Conservation (phyloP, 2,797 vertebrate genomes). For the Rhinoraja longicauda region DNA sequence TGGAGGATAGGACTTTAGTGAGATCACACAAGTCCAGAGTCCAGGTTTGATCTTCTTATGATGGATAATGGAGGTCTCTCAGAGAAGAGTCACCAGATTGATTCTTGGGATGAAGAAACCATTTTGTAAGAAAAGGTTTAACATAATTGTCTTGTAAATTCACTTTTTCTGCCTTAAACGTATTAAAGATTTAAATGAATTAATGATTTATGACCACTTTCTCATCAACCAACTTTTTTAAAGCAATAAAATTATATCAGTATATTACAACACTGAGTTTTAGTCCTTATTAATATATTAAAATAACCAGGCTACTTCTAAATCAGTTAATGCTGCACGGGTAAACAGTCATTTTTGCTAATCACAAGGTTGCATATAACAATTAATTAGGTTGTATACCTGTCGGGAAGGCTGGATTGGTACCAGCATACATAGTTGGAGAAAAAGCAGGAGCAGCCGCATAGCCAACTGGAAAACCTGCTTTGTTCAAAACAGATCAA, state of each 20-base stretch:
- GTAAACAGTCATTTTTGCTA: neutral
- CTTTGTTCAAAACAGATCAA: conserved; percentile 49
- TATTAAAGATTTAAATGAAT: neutral
- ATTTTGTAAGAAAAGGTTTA: too few relatives aligned
- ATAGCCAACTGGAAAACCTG: conserved; percentile 91
- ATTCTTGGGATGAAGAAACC: too few relatives aligned
- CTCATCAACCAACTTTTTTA: neutral
- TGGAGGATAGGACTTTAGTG: too few relatives aligned
- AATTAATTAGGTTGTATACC: conserved; percentile 56
- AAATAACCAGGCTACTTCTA: neutral
- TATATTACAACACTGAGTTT: neutral
- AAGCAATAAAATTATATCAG: neutral
- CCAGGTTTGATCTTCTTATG: too few relatives aligned
- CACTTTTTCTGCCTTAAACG: neutral
- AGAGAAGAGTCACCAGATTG: too few relatives aligned
- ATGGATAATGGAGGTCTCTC: too few relatives aligned
- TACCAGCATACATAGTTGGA: conserved; percentile 82
- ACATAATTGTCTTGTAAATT: neutral
- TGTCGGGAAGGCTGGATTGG: conserved; percentile 81
- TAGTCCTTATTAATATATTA: neutral
- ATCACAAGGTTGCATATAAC: neutral
- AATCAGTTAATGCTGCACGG: neutral
- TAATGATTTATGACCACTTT: neutral
- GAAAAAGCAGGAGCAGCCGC: conserved; percentile 83
- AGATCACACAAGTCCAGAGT: too few relatives aligned